Percentiles rank a stretch among this genome's conserved stretches.
phyloP scores from a whole-genome alignment of 2,797 vertebrate species.

The Spheniscus humboldti region DNA sequence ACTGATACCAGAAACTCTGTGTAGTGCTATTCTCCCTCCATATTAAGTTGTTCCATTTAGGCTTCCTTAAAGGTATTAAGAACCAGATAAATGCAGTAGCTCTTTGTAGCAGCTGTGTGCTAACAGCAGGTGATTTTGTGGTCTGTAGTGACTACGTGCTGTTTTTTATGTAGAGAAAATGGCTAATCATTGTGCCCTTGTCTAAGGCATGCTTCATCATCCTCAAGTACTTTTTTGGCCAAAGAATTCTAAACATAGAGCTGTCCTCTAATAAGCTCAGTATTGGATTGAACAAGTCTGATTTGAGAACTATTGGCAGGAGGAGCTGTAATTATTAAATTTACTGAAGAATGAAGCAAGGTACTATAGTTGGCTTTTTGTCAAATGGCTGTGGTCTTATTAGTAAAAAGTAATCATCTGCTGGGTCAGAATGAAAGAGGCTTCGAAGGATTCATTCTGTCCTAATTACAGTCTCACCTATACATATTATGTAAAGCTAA shows the following conservation, averaged over 20 bases:
- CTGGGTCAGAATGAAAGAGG: slow-evolving; percentile 74
- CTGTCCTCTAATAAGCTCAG: slow-evolving; percentile 77
- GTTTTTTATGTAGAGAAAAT: slow-evolving; percentile 75
- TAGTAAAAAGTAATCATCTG: slow-evolving; percentile 78
- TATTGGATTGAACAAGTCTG: slow-evolving; percentile 78
- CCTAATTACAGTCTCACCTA: slow-evolving; percentile 82
- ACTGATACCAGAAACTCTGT: slow-evolving; percentile 58
- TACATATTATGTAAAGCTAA: slow-evolving; percentile 79
- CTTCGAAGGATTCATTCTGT: slow-evolving; percentile 74
- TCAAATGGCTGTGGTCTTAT: slow-evolving; percentile 79
- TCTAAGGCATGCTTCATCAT: slow-evolving; percentile 78
- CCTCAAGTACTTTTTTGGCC: slow-evolving; percentile 78
- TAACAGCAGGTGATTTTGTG: slow-evolving; percentile 76
- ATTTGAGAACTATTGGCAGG: slow-evolving; percentile 78
- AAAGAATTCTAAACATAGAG: slow-evolving; percentile 76
- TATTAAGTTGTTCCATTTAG: slow-evolving; percentile 72
- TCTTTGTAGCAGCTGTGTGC: slow-evolving; percentile 73
- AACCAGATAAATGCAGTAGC: slow-evolving; percentile 73
- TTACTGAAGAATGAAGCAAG: slow-evolving; percentile 76
- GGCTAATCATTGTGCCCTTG: slow-evolving; percentile 76
- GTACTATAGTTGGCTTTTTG: slow-evolving; percentile 77
- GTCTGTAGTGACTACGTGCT: slow-evolving; percentile 71
- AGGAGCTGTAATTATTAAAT: slow-evolving; percentile 81
- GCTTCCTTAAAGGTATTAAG: slow-evolving; percentile 71
- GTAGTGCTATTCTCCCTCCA: slow-evolving; percentile 65